Percentiles rank a stretch among this genome's conserved stretches.
Evolutionary conservation across 1,140 invertebrate genomes (phyloP).

Genomic region (Tetragonula clypearis): DNA sequence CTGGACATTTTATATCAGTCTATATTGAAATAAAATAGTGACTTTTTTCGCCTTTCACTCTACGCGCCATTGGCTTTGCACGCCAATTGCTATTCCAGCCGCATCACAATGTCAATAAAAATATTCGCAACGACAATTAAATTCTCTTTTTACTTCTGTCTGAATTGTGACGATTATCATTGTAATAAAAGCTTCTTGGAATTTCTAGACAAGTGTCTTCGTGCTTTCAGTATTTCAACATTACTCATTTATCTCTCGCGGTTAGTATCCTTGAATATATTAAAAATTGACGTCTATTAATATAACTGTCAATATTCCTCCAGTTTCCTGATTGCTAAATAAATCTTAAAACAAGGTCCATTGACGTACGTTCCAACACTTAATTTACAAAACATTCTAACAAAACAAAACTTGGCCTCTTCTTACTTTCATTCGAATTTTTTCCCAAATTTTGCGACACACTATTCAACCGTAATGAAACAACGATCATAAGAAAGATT

Average conservation of each 20-base stretch:
- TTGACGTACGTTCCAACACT: no score
- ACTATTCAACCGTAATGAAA: neutral
- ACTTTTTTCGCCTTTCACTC: constrained; percentile 28
- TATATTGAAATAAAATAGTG: constrained; percentile 1
- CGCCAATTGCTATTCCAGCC: neutral
- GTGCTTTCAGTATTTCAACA: no score
- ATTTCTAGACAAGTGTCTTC: no score
- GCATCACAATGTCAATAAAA: constrained; percentile 20
- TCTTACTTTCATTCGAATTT: no score
- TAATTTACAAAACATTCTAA: no score
- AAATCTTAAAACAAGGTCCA: no score
- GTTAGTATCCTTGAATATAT: no score
- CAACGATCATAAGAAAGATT: neutral
- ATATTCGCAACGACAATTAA: neutral
- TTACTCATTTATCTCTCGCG: no score
- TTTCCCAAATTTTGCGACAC: neutral
- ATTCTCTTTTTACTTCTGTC: neutral
- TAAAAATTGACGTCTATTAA: no score
- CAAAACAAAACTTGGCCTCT: no score
- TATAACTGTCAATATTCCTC: no score
- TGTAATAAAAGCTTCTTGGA: neutral
- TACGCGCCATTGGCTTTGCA: neutral
- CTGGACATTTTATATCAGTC: neutral
- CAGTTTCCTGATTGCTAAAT: no score
- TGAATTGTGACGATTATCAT: neutral